Conservation (phyloP, 2,113 vertebrate genomes). For the Gopherus flavomarginatus region DNA sequence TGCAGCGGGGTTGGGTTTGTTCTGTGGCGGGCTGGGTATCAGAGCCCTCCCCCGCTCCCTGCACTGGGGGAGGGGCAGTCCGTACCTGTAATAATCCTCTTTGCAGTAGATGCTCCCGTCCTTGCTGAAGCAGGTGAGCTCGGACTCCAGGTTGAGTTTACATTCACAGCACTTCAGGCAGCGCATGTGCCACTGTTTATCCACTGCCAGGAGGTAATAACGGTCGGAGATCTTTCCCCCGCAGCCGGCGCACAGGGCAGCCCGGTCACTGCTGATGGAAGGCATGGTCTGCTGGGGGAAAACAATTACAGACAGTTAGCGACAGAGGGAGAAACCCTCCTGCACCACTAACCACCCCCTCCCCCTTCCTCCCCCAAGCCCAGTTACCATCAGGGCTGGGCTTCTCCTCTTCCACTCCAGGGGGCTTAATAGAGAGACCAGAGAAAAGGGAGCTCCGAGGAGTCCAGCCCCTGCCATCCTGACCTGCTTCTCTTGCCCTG, state of each 20-base stretch:
- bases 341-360: background rate
- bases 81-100: slow-evolving; percentile 98
- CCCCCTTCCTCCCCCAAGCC: slow-evolving; percentile 11
- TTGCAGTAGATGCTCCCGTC: slow-evolving; percentile 99
- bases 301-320: slow-evolving; percentile 68
- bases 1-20: background rate
- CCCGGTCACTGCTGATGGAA: slow-evolving; percentile 92
- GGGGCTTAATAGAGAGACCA: background rate
- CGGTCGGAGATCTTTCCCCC: slow-evolving; percentile 97
- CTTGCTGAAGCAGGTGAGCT: slow-evolving; percentile 99
- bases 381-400: background rate
- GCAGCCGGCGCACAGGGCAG: slow-evolving; percentile 96
- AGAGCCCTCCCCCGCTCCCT: background rate
- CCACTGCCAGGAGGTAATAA: slow-evolving; percentile 98
- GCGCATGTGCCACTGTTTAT: slow-evolving; percentile 99
- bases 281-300: slow-evolving; percentile 88
- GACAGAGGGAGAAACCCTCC: slow-evolving; percentile 23
- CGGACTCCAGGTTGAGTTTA: slow-evolving; percentile 97
- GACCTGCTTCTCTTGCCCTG: background rate
- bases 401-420: slow-evolving; percentile 21
- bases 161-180: slow-evolving; percentile 98
- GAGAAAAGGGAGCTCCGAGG: background rate
- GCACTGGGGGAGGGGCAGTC: background rate
- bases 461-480: background rate
- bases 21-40: rapidly evolving